Base-by-base conservation (phyloP, 2,888 invertebrate species). In the Penaeus monodon region DNA sequence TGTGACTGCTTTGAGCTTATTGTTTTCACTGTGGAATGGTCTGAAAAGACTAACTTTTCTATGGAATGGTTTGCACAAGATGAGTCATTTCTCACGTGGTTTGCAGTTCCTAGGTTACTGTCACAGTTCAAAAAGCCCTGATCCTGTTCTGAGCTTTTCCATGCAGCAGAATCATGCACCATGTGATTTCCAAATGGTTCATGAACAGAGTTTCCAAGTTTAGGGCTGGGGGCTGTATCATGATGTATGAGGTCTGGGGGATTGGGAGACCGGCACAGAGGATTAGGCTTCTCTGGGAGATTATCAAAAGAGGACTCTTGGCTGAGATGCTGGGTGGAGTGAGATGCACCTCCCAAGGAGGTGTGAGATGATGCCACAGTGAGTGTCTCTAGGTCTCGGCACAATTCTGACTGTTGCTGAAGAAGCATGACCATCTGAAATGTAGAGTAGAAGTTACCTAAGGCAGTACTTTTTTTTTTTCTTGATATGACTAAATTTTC, bases 371-470 rank as follows among this genome's bases (percentile, higher is more conserved):
- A 78, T 44, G 78, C 84, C 22, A 84, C 68, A 27, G 84, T 78
- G 22, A 84, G 78, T 4, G 78, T 78, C 63, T 84, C 84, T 17
- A 84, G 49, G 84, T 84, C 84, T 7, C 29, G 84, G 68, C 84
- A 84, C 49, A 84, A 77, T 65, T 84, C 78, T 77, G 84, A 84
- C n/a, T 84, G 84, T 22, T 84, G 84, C 29, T 84, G 84, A 29
- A 84, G 84, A n/a, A 84, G 84, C 17, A 27, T 8, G 57, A 84
- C 33, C 84, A 84, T 84, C 84, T 84, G 84, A 17, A 44, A 66
- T n/a, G 49, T 14, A 38, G 44, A 10, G 33, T 10, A 38, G 33
- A 4, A 38, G 33, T 38, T 38, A 38, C 33, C 33, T 38, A 38
- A 38, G 33, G 33, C 33, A 38, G 33, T 0, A 38, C n/a, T n/a